These are phyloP conservation scores for Drosophila murphyi DNA, from an alignment of 1,140 invertebrate genomes.

Conservation along the genomic window DNA sequence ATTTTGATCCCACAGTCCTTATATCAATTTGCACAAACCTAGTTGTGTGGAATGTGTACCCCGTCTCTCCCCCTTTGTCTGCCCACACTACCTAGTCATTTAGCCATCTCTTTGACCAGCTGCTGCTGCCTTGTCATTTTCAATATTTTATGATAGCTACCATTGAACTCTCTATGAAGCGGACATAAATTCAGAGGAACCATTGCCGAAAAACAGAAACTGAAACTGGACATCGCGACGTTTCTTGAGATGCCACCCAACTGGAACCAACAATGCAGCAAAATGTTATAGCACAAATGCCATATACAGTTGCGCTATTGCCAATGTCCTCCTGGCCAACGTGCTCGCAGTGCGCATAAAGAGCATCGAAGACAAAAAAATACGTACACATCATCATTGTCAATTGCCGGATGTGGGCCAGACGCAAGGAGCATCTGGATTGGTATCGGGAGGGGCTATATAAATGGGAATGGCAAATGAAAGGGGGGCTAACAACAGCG, in stretches of 20 bases:
- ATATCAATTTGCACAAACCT: conserved; percentile 15
- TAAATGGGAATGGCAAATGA: background rate
- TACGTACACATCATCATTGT: conserved; percentile 82
- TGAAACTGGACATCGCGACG: conserved; percentile 32
- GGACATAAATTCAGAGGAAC: conserved; percentile 69
- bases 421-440: conserved; percentile 21
- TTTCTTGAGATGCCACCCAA: conserved; percentile 51
- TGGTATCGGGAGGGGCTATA: background rate
- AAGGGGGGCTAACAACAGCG: conserved; percentile 28
- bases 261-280: conserved; percentile 65
- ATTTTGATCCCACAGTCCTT: conserved; percentile 8
- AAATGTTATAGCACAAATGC: conserved; percentile 73
- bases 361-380: conserved; percentile 70
- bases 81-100: background rate
- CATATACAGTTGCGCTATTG: conserved; percentile 35
- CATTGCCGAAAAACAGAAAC: conserved; percentile 49
- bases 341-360: conserved; percentile 41
- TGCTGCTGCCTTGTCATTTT: conserved; percentile 54
- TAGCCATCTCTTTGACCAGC: background rate
- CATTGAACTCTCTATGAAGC: conserved; percentile 68
- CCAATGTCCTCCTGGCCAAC: background rate
- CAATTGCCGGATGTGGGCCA: conserved; percentile 75
- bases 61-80: background rate
- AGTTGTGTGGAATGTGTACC: background rate
- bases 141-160: conserved; percentile 75